Conservation (phyloP, 2,888 invertebrate genomes). For the Allolobophora icterica region DNA sequence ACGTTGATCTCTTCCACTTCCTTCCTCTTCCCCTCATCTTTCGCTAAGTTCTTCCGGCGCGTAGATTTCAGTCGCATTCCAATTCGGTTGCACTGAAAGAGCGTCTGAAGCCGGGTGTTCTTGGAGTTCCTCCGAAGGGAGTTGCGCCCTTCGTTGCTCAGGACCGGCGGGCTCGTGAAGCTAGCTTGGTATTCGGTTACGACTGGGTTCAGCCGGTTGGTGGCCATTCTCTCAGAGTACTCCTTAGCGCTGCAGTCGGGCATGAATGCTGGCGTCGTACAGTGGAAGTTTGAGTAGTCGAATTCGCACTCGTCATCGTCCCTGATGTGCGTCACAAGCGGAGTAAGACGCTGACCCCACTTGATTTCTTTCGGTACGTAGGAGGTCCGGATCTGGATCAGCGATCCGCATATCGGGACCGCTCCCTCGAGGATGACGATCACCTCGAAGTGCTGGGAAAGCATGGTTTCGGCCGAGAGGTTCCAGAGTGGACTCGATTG, state of each 20-base stretch:
- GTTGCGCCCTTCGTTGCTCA: background rate
- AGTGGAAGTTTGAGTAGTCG: slow-evolving; percentile 64
- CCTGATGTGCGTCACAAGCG: slow-evolving; percentile 64
- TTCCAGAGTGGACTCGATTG: slow-evolving; percentile 87
- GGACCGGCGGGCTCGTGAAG: background rate
- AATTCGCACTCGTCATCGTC: slow-evolving; percentile 65
- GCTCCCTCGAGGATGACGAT: slow-evolving; percentile 82
- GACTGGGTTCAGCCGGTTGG: background rate
- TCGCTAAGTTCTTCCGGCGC: background rate
- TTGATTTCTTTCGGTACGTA: slow-evolving; percentile 67
- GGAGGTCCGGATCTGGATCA: slow-evolving; percentile 66
- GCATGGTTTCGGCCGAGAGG: slow-evolving; percentile 87
- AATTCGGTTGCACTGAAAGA: background rate
- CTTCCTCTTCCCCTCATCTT: background rate
- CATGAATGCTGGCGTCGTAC: slow-evolving; percentile 66
- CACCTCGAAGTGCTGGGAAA: slow-evolving; percentile 90
- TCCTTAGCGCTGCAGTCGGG: slow-evolving; percentile 61
- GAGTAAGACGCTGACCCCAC: slow-evolving; percentile 65
- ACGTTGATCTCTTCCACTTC: background rate
- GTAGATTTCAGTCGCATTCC: background rate
- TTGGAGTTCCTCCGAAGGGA: background rate
- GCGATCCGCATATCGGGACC: slow-evolving; percentile 37
- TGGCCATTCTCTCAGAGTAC: background rate
- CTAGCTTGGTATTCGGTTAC: background rate
- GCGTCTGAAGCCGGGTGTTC: background rate